Base-by-base conservation (phyloP, 2,888 invertebrate genomes). In the Hirtodrosophila confusa region DNA sequence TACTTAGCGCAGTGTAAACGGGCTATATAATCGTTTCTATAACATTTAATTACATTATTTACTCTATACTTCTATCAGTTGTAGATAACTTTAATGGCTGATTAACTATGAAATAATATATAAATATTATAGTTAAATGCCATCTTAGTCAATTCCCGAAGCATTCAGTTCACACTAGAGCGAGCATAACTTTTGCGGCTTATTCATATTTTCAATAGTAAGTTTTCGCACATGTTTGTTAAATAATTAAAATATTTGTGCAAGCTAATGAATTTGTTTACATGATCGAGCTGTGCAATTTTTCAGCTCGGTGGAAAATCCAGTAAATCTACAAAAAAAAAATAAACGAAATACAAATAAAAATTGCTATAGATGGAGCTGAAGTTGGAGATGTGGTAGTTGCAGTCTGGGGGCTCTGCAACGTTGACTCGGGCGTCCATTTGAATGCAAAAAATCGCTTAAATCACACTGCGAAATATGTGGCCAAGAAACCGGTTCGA, bases 211-310 rank as follows among this genome's bases (percentile, higher is more conserved):
- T 49, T 53, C 33, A 8, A 7, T 7, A 31, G 9, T 31, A 7
- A 31, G 5, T 31, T 31, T 31, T 31, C 65, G 56, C 58, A 37
- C 63, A 73, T 49, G 45, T 62, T 60, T 56, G 67, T 47, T 53
- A 73, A 84, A 86, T 82, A 86, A 86, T 85, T 85, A 80, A 86
- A 85, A 86, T 85, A 85, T 86, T 86, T 86, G 75, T 66, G 82
- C 80, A 64, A 41, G 60, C 73, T 82, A 85, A 85, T 85, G 87
- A 85, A 87, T 87, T 85, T 85, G 85, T 87, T 85, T 82, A 86
- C 84, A 85, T 82, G 87, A 79, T 84, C 69, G 73, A 83, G 57
- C 87, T 76, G 72, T 72, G 75, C 82, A 73, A 87, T 85, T 82
- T 84, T 84, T 84, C 82, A 85, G 39, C 69, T 50, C 57, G 53